These are phyloP conservation scores for Tethya wilhelma DNA, from an alignment of 37 sponge, comb jelly and placozoan genomes.

Conservation along the genomic window DNA sequence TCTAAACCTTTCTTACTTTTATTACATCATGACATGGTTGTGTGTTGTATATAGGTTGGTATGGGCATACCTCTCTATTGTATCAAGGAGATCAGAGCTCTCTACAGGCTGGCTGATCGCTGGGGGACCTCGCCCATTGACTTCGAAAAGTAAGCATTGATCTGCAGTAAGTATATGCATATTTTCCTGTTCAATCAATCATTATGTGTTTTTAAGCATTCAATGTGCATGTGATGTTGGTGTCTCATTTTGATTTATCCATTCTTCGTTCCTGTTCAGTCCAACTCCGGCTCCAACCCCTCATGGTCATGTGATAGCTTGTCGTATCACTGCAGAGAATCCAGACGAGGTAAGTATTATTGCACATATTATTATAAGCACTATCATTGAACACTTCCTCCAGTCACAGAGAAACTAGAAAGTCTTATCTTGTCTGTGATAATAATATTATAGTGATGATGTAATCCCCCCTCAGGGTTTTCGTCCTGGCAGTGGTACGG, in stretches of 20 bases:
- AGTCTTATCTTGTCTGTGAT: neutral
- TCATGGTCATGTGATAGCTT: conserved; percentile 97
- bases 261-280: conserved; percentile 13
- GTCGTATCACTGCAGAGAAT: conserved; percentile 99
- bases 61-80: conserved; percentile 97
- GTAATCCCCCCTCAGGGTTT: conserved; percentile 87
- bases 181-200: too few species aligned
- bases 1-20: neutral
- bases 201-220: too few species aligned
- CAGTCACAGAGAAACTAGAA: neutral
- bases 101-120: conserved; percentile 76
- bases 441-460: neutral
- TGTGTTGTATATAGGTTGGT: conserved; percentile 59
- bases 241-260: too few species aligned
- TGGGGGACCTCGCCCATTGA: conserved; percentile 83
- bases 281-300: conserved; percentile 72
- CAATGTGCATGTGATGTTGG: too few species aligned
- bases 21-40: neutral
- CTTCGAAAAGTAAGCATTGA: conserved; percentile 68
- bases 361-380: neutral
- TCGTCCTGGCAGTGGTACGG: conserved; percentile 93
- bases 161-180: too few species aligned
- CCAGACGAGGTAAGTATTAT: conserved; percentile 85
- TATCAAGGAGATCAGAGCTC: conserved; percentile 87
- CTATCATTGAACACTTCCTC: neutral